Conservation (phyloP, 2,113 vertebrate genomes). For the Nyctibius bracteatus region DNA sequence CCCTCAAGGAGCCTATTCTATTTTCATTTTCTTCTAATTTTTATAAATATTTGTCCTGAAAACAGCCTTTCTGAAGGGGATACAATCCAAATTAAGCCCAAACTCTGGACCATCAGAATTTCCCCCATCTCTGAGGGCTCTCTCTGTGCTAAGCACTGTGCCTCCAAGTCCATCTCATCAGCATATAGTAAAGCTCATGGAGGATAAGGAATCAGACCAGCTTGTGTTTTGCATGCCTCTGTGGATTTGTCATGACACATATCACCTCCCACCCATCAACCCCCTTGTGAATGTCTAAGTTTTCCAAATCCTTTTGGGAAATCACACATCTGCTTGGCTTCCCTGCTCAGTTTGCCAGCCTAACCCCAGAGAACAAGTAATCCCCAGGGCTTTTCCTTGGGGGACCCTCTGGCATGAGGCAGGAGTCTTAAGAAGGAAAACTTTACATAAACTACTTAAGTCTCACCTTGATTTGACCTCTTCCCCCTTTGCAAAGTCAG, state of each 20-base stretch:
- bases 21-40: not conserved
- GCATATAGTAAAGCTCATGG: not conserved
- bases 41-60: not conserved
- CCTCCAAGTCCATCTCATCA: not conserved
- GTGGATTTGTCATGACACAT: not conserved
- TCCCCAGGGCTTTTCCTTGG: not conserved
- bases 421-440: not conserved
- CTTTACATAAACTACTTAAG: not conserved
- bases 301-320: not conserved
- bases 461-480: not conserved
- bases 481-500: not conserved
- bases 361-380: not conserved
- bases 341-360: not conserved
- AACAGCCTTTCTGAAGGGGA: not conserved
- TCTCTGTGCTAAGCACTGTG: not conserved
- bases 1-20: not conserved
- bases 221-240: not conserved
- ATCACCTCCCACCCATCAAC: fast-evolving
- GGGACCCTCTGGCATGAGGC: not conserved
- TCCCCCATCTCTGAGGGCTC: not conserved
- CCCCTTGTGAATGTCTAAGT: not conserved
- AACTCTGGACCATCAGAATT: not conserved
- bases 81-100: not conserved
- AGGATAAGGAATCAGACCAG: not conserved
- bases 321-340: not conserved